These are phyloP conservation scores for Avahi laniger DNA, from an alignment of 2,797 vertebrate genomes.

Conservation along the genomic window DNA sequence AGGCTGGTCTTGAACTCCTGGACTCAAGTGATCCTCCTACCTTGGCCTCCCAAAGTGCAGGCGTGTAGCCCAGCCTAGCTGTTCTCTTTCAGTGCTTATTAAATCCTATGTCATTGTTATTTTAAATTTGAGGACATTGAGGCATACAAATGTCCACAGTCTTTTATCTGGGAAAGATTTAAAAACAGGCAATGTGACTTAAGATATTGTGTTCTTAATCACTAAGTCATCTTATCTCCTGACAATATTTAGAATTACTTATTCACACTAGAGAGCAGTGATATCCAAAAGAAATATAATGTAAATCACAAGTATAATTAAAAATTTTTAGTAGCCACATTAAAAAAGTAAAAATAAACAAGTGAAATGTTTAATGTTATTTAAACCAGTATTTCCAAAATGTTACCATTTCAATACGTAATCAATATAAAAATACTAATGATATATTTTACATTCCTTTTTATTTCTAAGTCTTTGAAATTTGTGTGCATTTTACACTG, in stretches of 20 bases:
- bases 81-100: not conserved
- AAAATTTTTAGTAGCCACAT: not conserved
- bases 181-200: not conserved
- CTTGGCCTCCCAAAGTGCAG: not conserved
- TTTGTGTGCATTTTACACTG: not conserved
- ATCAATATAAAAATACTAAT: not conserved
- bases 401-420: not conserved
- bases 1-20: not conserved
- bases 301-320: not conserved
- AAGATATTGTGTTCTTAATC: not conserved
- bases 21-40: not conserved
- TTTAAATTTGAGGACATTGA: not conserved
- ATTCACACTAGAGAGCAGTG: not conserved
- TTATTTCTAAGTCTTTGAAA: not conserved
- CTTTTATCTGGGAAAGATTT: constrained; percentile 13
- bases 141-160: not conserved
- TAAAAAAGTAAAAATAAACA: not conserved
- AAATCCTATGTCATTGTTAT: not conserved
- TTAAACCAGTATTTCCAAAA: not conserved
- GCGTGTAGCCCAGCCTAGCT: not conserved
- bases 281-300: not conserved
- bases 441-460: not conserved
- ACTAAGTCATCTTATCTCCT: not conserved
- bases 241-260: not conserved
- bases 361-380: not conserved